These are phyloP conservation scores for Schizotus pectinicornis DNA, from an alignment of 2,888 invertebrate species.

Conservation along the genomic window DNA sequence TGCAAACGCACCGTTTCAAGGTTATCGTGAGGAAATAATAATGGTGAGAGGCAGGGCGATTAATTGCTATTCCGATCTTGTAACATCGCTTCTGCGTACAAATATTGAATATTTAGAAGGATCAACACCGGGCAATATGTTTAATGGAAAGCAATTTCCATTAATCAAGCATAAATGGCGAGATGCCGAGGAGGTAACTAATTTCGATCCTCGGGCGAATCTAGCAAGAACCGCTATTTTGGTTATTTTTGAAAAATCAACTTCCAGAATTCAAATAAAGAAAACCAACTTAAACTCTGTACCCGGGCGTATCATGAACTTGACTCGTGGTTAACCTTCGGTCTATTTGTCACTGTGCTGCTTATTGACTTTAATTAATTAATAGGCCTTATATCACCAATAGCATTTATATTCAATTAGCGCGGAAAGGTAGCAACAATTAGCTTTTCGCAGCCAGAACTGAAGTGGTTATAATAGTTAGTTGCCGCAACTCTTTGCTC, in stretches of 20 bases:
- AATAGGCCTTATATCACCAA: conserved; percentile 14
- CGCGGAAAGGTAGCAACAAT: not conserved
- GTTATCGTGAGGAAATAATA: conserved; percentile 12
- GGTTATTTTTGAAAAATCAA: no score
- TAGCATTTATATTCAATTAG: conserved; percentile 3
- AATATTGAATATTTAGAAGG: conserved; percentile 24
- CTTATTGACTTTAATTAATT: conserved; percentile 25
- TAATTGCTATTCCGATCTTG: conserved; percentile 20
- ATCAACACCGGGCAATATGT: conserved; percentile 10
- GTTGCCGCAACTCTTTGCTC: no score
- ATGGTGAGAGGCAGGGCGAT: conserved; percentile 8
- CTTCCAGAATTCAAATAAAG: no score
- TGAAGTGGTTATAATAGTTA: no score
- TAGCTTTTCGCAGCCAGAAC: no score
- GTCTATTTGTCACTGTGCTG: conserved; percentile 9
- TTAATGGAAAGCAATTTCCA: conserved; percentile 18
- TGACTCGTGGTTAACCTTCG: conserved; percentile 16
- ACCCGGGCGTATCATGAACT: conserved; percentile 5
- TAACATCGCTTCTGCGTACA: conserved; percentile 23
- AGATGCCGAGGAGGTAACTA: no score
- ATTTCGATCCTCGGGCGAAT: no score
- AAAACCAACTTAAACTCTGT: no score
- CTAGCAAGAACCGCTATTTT: no score
- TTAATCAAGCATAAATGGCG: conserved; percentile 4
- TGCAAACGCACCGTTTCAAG: conserved; percentile 13